phyloP scores from a whole-genome alignment of 2,797 vertebrate species.

The Tangara arthus region DNA sequence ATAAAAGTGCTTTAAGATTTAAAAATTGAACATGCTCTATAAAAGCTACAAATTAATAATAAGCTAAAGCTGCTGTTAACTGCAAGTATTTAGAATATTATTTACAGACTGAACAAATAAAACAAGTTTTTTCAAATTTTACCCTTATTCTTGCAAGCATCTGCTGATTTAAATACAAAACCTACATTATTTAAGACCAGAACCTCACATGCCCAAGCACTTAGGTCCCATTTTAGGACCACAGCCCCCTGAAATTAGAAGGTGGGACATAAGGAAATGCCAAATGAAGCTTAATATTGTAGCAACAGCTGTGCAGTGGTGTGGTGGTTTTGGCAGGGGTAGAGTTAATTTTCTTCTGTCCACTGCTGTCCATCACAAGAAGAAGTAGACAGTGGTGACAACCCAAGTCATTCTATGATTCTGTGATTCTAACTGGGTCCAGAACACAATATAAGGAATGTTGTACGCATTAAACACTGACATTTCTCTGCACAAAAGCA shows the following conservation, averaged over 20 bases:
- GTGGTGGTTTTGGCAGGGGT: background rate
- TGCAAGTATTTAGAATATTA: background rate
- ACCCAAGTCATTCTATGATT: background rate
- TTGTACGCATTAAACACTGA: background rate
- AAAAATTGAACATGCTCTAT: background rate
- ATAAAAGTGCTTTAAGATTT: background rate
- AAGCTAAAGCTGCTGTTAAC: background rate
- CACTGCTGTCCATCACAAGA: background rate
- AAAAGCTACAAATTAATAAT: background rate
- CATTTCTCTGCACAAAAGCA: background rate
- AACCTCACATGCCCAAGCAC: background rate
- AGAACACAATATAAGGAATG: background rate
- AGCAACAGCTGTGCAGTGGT: background rate
- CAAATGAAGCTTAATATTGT: background rate
- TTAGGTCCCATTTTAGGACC: background rate
- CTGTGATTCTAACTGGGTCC: background rate
- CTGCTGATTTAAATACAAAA: background rate
- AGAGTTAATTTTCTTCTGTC: background rate
- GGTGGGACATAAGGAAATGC: background rate
- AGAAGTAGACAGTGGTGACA: background rate
- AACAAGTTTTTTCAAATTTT: background rate
- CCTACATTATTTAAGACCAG: background rate
- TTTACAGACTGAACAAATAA: background rate
- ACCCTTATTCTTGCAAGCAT: background rate
- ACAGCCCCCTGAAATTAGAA: background rate